Evolutionary conservation across 2,797 vertebrate species (phyloP), one percentile per base, ranked within the genome.

Genomic region (Prunella strophiata): DNA sequence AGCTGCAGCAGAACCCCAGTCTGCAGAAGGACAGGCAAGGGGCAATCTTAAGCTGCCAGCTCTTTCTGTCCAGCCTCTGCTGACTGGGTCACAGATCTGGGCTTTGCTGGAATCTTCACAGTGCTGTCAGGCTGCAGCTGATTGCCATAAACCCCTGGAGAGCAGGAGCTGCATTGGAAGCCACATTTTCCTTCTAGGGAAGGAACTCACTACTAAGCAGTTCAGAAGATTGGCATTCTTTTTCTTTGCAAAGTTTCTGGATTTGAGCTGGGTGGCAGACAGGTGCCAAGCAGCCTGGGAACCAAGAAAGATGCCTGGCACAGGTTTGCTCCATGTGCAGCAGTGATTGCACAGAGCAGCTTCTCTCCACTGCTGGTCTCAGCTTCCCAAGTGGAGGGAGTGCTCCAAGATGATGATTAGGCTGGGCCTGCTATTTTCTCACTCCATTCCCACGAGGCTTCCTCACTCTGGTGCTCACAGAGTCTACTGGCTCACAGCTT

Each of bases 341-440:
- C 76, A 91, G 42, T 3, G 62, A 68, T 76, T 85, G 85, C 89
- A 77, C 85, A 36, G 68, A 88, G 65, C 89, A 77, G 75, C 72
- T 76, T 70, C 94, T 71, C 57, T 52, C 52, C 0, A 0, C 52
- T 0, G 0, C 72, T 0, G 0, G 20, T 67, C 68, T 74, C 87
- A 52, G 48, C 67, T 48, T 85, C 86, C 77, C 83, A 27, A 61
- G 71, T 1, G 2, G 63, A 13, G 40, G 36, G 52, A 79, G 29
- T 3, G 75, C 88, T 94, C 80, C 68, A 62, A 22, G 61, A 65
- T 3, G 47, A 58, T 72, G 65, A 51, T 83, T 50, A 85, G 47
- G 15, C n/a, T 85, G 78, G 50, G 68, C 47, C 82, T 81, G 43
- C 85, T 92, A 8, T 80, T 86, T 93, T 81, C 85, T 92, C 78